A percentile compares a stretch with the other conserved stretches of the same genome.
Evolutionary conservation across 1,140 invertebrate genomes (phyloP).

Genomic region (Branchinecta lindahli): DNA sequence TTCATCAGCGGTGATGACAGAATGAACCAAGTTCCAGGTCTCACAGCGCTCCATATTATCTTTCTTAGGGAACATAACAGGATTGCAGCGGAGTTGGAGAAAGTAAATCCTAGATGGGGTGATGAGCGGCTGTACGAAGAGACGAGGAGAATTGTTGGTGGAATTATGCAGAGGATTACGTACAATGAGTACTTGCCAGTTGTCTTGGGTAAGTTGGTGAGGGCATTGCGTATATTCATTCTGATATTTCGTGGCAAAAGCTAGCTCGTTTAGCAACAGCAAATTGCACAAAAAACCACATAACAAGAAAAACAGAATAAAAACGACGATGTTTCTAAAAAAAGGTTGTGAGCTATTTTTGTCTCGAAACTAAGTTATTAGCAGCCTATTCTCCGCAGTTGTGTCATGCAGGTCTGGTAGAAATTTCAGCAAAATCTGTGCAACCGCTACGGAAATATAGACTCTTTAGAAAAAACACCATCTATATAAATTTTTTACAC

Average conservation of each 20-base stretch:
- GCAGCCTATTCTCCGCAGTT: too few species aligned
- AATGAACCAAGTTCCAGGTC: slow-evolving; percentile 68
- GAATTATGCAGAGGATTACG: slow-evolving; percentile 65
- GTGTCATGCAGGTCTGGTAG: too few species aligned
- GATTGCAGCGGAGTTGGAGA: slow-evolving; percentile 49
- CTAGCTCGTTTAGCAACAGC: neutral
- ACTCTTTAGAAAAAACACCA: too few species aligned
- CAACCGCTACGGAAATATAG: too few species aligned
- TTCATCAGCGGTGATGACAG: slow-evolving; percentile 62
- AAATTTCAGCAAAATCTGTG: too few species aligned
- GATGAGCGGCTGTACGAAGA: slow-evolving; percentile 78
- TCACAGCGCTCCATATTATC: slow-evolving; percentile 65
- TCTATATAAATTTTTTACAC: too few species aligned
- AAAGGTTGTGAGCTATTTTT: too few species aligned
- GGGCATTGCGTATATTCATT: slow-evolving; percentile 23
- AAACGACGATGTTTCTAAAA: too few species aligned
- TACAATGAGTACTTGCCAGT: slow-evolving; percentile 75
- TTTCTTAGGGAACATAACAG: slow-evolving; percentile 80
- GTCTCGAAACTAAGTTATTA: too few species aligned
- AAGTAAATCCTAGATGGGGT: slow-evolving; percentile 69
- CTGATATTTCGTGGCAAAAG: neutral
- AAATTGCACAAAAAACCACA: neutral
- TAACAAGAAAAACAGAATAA: neutral
- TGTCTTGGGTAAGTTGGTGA: slow-evolving; percentile 41
- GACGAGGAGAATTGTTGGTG: slow-evolving; percentile 56